Base-by-base conservation (phyloP, 2,888 invertebrate species). In the Rapana venosa region DNA sequence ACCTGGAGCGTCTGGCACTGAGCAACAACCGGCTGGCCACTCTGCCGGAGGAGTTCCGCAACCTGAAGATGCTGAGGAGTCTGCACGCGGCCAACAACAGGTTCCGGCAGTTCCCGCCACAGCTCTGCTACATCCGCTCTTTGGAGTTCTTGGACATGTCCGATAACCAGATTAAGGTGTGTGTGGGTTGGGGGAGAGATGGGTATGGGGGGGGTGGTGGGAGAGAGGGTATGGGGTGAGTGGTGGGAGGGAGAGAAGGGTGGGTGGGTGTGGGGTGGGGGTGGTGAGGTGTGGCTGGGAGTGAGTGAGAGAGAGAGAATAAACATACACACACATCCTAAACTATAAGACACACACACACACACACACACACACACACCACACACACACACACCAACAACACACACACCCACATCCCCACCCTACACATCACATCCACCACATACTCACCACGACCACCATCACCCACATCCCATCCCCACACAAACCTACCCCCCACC, bases 31-130 rank as follows among this genome's bases (percentile, higher is more conserved):
- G 92, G 32, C 91, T 96, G 84, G 90, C 93, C 1, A 58, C 90
- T 22, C 92, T 96, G 30, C 96, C 96, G 0, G 90, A 91, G 2
- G 94, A 93, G 35, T 94, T 96, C 83, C 91, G 91, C 22, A 93
- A 94, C 61, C 92, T 96, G 74, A 91, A 91, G 20, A 93, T 94
- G 56, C 92, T 96, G 35, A 88, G 92, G 47, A 95, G 95, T 90
- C 92, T 96, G n/a, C 96, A 96, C 90, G 83, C 94, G 88, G 95
- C 96, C 89, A 96, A 96, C 91, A 97, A 97, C 94, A 92, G 94
- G 85, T 94, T 96, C 90, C 92, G 93, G 17, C 92, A 93, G 4
- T 95, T 96, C 88, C 95, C 95, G 0, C 58, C 92, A 35, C 93
- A 94, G 30, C 92, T 96, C 70, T 95, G 95, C 90, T 94, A 94